A percentile compares a stretch with the other conserved stretches of the same genome.
These are phyloP conservation scores for Podargus strigoides DNA, from an alignment of 2,797 vertebrate genomes.

Conservation along the genomic window DNA sequence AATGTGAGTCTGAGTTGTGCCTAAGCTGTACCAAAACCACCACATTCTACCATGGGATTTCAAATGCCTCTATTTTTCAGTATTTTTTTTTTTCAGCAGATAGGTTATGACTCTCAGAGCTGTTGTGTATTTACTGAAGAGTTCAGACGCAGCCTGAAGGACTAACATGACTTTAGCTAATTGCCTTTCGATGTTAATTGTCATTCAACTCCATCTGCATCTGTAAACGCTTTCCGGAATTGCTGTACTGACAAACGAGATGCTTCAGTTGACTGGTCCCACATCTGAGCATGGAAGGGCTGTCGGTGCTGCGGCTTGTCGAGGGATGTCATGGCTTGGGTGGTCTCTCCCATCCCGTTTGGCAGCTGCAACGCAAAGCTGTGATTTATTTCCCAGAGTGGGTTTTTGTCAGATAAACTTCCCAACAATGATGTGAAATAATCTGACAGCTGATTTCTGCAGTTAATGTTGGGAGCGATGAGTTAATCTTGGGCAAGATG, in stretches of 20 bases:
- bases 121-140: neutral
- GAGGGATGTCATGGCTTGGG: constrained; percentile 43
- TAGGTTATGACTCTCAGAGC: neutral
- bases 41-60: neutral
- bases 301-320: neutral
- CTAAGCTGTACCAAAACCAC: neutral
- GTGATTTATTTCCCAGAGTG: neutral
- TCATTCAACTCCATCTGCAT: neutral
- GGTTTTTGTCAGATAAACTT: constrained; percentile 31
- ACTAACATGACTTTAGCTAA: neutral
- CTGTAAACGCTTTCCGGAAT: constrained; percentile 8
- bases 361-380: constrained; percentile 30
- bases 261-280: neutral
- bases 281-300: neutral
- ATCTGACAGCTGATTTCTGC: constrained; percentile 23
- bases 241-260: constrained; percentile 16
- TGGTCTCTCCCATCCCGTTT: constrained; percentile 15
- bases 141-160: neutral
- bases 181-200: neutral
- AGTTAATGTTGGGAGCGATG: neutral
- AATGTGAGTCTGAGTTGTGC: neutral
- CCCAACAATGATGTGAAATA: neutral
- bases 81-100: neutral
- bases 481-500: neutral
- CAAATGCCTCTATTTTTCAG: neutral